These are phyloP conservation scores for Lepeophtheirus nordmannii DNA, from an alignment of 2,888 invertebrate genomes.

Conservation along the genomic window DNA sequence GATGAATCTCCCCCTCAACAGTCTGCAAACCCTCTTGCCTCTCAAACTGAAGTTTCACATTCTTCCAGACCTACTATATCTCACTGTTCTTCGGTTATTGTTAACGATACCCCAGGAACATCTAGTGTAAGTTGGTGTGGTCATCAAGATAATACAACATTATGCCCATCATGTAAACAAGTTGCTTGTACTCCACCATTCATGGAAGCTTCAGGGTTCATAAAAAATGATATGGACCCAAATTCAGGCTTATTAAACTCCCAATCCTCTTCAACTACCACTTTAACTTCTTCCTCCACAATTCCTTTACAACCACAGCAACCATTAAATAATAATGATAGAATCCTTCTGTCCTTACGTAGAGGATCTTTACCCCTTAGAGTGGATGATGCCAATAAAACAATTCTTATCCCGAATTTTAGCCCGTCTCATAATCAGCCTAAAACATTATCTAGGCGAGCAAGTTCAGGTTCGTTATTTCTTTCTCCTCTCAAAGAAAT, in stretches of 20 bases:
- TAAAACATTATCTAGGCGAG: background rate
- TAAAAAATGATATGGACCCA: too few species aligned
- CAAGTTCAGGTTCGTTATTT: background rate
- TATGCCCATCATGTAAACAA: background rate
- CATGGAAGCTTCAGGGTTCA: background rate
- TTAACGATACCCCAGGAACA: background rate
- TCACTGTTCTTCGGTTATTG: background rate
- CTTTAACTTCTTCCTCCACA: background rate
- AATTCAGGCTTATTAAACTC: background rate
- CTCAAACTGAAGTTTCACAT: too few species aligned
- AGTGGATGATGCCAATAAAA: background rate
- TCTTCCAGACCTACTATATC: background rate
- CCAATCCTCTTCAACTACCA: background rate
- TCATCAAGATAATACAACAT: too few species aligned
- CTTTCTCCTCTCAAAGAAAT: background rate
- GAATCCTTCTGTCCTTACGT: background rate
- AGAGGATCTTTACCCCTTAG: background rate
- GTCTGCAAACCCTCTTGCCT: too few species aligned
- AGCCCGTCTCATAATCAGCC: background rate
- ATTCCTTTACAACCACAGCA: background rate
- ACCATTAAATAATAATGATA: background rate
- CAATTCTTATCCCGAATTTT: background rate
- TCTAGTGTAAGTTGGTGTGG: background rate
- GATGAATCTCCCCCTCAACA: too few species aligned
- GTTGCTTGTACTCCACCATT: background rate